Conservation (phyloP, 2,113 vertebrate species). For the Illadopsis cleaveri region DNA sequence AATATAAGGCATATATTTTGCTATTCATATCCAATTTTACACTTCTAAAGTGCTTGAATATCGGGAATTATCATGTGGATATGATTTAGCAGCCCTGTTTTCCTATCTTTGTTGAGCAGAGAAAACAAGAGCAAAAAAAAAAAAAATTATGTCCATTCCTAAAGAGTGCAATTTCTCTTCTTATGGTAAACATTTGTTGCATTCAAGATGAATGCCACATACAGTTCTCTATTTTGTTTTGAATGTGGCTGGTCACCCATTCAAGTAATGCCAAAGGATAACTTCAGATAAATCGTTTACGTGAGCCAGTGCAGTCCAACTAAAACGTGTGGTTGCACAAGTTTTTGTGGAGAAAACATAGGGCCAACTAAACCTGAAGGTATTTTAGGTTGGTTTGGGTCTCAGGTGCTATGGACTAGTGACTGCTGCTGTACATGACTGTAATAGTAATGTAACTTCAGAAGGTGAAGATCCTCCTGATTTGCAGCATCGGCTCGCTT, state of each 20-base stretch:
- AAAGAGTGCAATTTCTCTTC: not conserved
- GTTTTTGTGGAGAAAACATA: not conserved
- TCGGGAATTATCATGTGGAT: not conserved
- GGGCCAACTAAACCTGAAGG: not conserved
- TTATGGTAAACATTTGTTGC: not conserved
- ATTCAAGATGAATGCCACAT: not conserved
- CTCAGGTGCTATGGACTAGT: not conserved
- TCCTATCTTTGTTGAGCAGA: not conserved
- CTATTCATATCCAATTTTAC: not conserved
- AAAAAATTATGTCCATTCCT: not conserved
- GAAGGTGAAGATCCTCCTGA: not conserved
- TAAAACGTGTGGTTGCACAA: not conserved
- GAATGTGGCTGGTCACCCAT: not conserved
- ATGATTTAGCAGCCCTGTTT: not conserved
- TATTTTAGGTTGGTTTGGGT: not conserved
- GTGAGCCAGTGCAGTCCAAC: not conserved
- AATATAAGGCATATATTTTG: not conserved
- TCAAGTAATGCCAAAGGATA: not conserved
- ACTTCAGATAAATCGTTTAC: not conserved
- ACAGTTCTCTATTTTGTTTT: not conserved
- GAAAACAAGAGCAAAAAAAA: not conserved
- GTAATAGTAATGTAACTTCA: not conserved
- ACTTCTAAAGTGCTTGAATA: not conserved
- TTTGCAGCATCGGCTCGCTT: not conserved
- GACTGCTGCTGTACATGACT: not conserved